Evolutionary conservation across 2,797 vertebrate species (phyloP).

Genomic region (Gila robusta): DNA sequence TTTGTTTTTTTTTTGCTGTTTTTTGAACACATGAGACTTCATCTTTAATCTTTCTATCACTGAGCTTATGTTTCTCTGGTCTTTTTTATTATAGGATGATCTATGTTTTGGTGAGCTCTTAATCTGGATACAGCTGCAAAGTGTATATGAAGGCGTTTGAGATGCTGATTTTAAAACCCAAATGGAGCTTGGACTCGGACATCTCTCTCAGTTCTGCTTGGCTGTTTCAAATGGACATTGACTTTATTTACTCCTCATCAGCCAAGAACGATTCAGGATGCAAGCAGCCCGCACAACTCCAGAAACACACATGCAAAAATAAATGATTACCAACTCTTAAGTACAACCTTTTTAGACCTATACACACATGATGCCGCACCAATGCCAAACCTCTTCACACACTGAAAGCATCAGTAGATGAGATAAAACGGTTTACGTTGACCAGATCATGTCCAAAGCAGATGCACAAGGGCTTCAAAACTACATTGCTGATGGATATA

Average conservation of each 20-base stretch:
- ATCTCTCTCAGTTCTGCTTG: conserved; percentile 63
- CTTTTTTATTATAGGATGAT: conserved; percentile 88
- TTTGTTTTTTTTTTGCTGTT: too few relatives aligned
- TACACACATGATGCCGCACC: not conserved
- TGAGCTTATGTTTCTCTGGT: conserved; percentile 12
- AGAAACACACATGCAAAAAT: conserved; percentile 23
- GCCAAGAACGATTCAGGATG: conserved; percentile 41
- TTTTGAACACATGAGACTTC: too few relatives aligned
- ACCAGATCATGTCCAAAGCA: conserved; percentile 7
- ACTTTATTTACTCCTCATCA: conserved; percentile 52
- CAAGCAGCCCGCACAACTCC: conserved; percentile 19
- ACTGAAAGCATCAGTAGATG: conserved; percentile 35
- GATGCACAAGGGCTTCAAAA: conserved; percentile 20
- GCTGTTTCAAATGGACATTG: conserved; percentile 69
- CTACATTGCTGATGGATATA: conserved; percentile 3
- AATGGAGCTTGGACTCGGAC: conserved; percentile 71
- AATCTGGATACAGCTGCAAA: conserved; percentile 67
- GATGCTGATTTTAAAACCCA: conserved; percentile 63
- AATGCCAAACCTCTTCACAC: conserved; percentile 12
- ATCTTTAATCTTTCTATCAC: not conserved
- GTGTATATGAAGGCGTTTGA: conserved; percentile 66
- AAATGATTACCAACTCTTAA: conserved; percentile 40
- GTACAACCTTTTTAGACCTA: conserved; percentile 32
- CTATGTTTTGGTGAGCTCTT: conserved; percentile 99
- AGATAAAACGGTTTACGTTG: not conserved